Base-by-base conservation (phyloP, 2,888 invertebrate genomes). In the Drosophila infuscata region DNA sequence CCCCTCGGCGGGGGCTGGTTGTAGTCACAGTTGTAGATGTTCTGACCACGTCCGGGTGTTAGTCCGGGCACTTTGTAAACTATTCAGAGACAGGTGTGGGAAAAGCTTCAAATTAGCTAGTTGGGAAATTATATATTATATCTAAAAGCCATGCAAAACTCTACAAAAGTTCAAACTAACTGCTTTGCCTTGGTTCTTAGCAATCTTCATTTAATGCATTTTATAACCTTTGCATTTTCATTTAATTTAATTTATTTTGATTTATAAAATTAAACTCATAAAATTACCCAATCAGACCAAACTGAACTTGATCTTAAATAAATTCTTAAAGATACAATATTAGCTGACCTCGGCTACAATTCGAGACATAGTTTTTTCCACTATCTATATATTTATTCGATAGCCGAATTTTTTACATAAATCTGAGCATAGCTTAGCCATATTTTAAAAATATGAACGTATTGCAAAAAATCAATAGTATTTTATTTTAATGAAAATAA, bases 21-120 rank as follows among this genome's bases (percentile, higher is more conserved):
- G 92, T 96, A 96, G 91, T 96, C 95, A 89, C 97, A 97, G 89
- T 95, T 96, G 92, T 95, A 95, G 82, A 96, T 96, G 89, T 96
- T 96, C 85, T 96, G 96, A 78, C 96, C 96, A 51, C 95, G 94
- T 20, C 96, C 96, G 2, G 96, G 95, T 62, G 95, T 95, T 77
- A 95, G 94, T 61, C 96, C 96, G 64, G 96, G 96, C 38, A 95
- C 95, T 92, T 96, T 96, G 93, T 96, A 96, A 0, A 95, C 96
- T 96, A 92, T 9, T 17, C n/a, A 91, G 90, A 33, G 20, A 35
- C 15, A 35, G 15, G 41, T 12, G 9, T 32, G 25, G 8, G 41
- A 29, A 30, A 30, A 7, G 20, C 0, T 32, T n/a, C 11, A 43
- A 11, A 20, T 43, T 12, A 12, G 41, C 20, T 12, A 20, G 11